Conservation (phyloP, 2,113 vertebrate genomes). For the Edolisoma coerulescens region DNA sequence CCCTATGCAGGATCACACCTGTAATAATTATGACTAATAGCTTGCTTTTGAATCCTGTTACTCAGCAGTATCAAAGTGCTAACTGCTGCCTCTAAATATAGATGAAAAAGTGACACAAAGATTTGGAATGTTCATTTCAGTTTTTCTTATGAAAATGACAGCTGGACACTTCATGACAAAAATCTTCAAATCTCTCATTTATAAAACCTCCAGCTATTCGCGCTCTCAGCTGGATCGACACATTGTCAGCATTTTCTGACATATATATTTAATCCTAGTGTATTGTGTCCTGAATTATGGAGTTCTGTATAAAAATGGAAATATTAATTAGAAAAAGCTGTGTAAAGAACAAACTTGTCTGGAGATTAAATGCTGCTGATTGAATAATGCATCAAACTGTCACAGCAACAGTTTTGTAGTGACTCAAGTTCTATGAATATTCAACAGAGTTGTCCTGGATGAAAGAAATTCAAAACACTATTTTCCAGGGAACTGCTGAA, state of each 20-base stretch:
- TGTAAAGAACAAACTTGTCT: slow-evolving; percentile 4
- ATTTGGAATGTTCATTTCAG: neutral
- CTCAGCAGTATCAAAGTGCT: neutral
- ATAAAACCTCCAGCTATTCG: neutral
- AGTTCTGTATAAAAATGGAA: neutral
- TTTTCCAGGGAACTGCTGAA: neutral
- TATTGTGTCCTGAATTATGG: neutral
- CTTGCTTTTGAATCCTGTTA: neutral
- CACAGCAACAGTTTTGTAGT: neutral
- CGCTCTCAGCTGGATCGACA: neutral
- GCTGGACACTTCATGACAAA: neutral
- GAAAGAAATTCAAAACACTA: neutral
- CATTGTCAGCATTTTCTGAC: neutral
- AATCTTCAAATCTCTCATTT: neutral
- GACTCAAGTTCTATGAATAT: neutral
- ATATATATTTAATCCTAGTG: neutral
- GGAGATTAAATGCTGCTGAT: neutral
- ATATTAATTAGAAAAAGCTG: neutral
- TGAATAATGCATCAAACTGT: neutral
- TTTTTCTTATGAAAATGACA: neutral
- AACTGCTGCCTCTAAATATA: neutral
- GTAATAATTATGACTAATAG: neutral
- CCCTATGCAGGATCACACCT: neutral
- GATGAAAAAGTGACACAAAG: neutral
- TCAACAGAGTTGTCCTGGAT: neutral